These are phyloP conservation scores for Pelodiscus sinensis DNA, from an alignment of 2,113 vertebrate genomes.

Conservation along the genomic window DNA sequence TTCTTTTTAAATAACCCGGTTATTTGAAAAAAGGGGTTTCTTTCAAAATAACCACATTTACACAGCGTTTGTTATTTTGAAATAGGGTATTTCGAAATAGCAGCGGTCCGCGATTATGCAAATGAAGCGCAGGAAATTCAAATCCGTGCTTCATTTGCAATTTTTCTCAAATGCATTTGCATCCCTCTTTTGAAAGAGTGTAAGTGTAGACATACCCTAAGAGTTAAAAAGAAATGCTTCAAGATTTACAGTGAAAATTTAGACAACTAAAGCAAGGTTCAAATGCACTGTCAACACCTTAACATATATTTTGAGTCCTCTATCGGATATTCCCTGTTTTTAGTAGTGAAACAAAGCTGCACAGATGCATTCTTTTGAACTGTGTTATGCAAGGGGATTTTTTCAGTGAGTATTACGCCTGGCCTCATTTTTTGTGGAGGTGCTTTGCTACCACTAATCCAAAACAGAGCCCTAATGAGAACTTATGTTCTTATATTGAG, in stretches of 20 bases:
- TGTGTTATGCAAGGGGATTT: neutral
- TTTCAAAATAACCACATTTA: no score
- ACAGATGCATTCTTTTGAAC: neutral
- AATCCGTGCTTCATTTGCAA: no score
- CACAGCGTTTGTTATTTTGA: no score
- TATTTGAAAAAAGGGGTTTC: no score
- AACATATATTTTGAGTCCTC: neutral
- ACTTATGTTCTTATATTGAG: fast-evolving
- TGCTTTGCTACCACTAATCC: neutral
- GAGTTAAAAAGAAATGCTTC: neutral
- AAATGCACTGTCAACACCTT: neutral
- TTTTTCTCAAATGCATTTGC: no score
- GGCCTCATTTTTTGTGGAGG: neutral
- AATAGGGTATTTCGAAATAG: no score
- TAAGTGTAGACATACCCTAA: neutral
- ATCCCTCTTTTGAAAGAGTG: no score
- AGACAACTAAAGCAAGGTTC: neutral
- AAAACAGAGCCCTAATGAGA: neutral
- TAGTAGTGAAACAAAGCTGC: neutral
- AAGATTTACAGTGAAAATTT: neutral
- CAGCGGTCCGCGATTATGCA: no score
- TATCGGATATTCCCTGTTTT: neutral
- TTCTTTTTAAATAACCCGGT: no score
- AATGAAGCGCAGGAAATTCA: no score
- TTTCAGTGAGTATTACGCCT: neutral